Conservation (phyloP, 23 tunicate genomes). For the Pegea sp. region DNA sequence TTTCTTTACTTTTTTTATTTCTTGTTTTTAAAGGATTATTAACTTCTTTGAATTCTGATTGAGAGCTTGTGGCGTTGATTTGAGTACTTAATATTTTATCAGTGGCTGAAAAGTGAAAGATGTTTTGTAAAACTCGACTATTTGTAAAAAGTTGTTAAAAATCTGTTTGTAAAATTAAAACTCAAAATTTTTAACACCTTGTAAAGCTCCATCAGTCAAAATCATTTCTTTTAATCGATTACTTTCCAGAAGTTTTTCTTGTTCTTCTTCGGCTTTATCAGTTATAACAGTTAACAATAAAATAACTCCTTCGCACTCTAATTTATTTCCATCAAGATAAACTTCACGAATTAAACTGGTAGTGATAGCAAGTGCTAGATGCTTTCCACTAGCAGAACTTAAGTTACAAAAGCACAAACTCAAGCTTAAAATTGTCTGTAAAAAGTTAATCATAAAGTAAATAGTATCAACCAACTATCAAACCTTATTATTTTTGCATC, state of each 20-base stretch:
- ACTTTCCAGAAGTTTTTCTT: constrained; percentile 19
- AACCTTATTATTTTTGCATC: constrained; percentile 64
- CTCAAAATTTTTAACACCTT: too few relatives aligned
- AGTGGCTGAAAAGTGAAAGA: too few relatives aligned
- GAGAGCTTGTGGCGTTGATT: too few relatives aligned
- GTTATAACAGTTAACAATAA: constrained; percentile 33
- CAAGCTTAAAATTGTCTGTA: constrained; percentile 43
- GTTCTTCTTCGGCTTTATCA: constrained; percentile 52
- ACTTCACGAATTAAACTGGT: constrained; percentile 42
- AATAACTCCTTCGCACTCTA: constrained; percentile 29
- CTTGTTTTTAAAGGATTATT: too few relatives aligned
- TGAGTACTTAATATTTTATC: too few relatives aligned
- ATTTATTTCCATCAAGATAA: constrained; percentile 60
- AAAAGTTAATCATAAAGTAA: background rate
- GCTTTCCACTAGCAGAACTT: constrained; percentile 28
- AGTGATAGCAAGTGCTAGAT: constrained; percentile 29
- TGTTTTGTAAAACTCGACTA: too few relatives aligned
- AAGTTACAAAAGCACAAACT: constrained; percentile 63
- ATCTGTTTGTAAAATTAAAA: too few relatives aligned
- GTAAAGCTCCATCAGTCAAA: constrained; percentile 17
- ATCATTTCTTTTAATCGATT: constrained; percentile 50
- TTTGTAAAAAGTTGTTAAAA: too few relatives aligned
- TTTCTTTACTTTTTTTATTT: too few relatives aligned
- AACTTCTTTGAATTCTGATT: too few relatives aligned
- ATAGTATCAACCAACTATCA: background rate